Evolutionary conservation across 2,888 invertebrate species (phyloP), one percentile per base, ranked within the genome.

Genomic region (Steromphala cineraria): DNA sequence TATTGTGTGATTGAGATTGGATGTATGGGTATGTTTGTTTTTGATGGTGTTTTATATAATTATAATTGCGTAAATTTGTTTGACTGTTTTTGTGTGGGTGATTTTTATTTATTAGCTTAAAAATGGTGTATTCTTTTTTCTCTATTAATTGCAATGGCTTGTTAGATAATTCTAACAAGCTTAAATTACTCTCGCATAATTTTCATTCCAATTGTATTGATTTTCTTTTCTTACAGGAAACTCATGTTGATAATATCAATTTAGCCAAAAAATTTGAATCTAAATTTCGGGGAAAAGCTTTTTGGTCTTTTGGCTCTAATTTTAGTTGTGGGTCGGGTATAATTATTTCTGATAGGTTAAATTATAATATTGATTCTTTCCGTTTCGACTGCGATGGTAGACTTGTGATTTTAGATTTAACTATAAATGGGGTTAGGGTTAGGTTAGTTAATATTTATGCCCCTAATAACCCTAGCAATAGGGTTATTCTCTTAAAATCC

Each of bases 181-280:
- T 46, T 10, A 46, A 46, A 46, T 46, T 46, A 46, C 13, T 46
- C 5, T 5, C 46, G 5, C 46, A 46, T 46, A 46, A 46, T 46
- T 46, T 46, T 46, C 46, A 46, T 46, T 46, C 46, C 1, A 46
- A 46, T 46, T 10, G 46, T 46, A 46, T 46, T 46, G 40, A 74
- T 76, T 53, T 76, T 19, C 24, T 76, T 24, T 53, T 76, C 17
- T n/a, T 74, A 24, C 74, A 74, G 52, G 74, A 74, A 21, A 74
- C 74, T n/a, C 74, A 74, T 74, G 40, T 74, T 36, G 15, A 36
- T n/a, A 74, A 40, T 36, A 52, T 74, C 4, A 17, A 13, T 36
- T 24, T 46, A 31, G 74, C 46, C 3, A 74, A n/a, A 36, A 15
- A 17, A 4, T 36, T 74, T 36, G 74, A 74, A 24, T 46, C 40